These are phyloP conservation scores for Eulemur rubriventer DNA, from an alignment of 2,797 vertebrate species.

Conservation along the genomic window DNA sequence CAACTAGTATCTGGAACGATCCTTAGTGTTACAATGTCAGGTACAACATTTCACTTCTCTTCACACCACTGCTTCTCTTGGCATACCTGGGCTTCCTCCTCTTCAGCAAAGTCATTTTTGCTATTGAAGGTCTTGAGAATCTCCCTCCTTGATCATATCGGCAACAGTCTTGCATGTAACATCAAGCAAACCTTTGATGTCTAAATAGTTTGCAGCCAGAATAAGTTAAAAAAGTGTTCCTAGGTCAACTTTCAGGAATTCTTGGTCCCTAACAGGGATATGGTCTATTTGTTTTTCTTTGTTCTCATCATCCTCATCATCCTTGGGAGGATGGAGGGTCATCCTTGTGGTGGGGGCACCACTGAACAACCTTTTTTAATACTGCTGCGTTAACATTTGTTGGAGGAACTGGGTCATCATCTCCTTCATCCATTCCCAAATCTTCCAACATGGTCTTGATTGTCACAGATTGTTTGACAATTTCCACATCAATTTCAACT, in stretches of 20 bases:
- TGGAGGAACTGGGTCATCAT: background rate
- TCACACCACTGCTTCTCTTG: constrained; percentile 99
- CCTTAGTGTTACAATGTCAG: background rate
- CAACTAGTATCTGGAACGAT: background rate
- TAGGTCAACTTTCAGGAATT: background rate
- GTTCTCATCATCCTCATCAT: background rate
- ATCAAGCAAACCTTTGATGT: background rate
- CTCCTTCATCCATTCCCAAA: background rate
- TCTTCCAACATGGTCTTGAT: background rate
- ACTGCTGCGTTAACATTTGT: background rate
- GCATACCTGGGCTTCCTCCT: constrained; percentile 99
- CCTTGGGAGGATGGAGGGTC: background rate
- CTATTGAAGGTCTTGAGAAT: constrained; percentile 99
- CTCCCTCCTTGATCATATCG: constrained; percentile 88
- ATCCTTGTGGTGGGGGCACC: background rate
- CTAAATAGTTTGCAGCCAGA: background rate
- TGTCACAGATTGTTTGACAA: background rate
- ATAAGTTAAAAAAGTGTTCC: background rate
- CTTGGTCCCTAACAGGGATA: background rate
- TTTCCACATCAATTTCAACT: background rate
- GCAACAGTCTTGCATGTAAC: background rate
- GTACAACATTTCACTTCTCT: constrained; percentile 84
- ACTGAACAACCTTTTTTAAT: background rate
- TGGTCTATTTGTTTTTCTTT: background rate
- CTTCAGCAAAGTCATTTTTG: constrained; percentile 99